Conservation (phyloP, 2,888 invertebrate species). For the Chalcis sispes region DNA sequence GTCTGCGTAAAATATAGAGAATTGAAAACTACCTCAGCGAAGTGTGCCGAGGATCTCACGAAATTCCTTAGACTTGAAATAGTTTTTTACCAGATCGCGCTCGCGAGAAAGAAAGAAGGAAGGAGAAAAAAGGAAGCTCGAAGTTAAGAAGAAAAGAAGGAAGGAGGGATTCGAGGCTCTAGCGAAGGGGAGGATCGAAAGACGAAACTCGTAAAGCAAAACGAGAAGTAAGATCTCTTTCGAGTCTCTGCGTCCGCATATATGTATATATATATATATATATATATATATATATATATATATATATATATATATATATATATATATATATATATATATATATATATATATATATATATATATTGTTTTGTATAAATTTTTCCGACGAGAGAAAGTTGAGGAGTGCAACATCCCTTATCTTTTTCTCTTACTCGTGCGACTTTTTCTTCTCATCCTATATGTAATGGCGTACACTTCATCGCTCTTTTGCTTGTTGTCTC, state of each 20-base stretch:
- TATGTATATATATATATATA: not conserved
- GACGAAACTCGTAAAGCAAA: constrained; percentile 53
- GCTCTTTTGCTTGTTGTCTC: no score
- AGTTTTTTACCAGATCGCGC: constrained; percentile 37
- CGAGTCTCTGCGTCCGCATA: not conserved
- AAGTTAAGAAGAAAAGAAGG: not conserved
- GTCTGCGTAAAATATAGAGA: constrained; percentile 25
- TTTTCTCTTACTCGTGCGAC: no score
- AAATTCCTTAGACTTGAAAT: constrained; percentile 46
- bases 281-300: constrained; percentile 1
- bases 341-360: not conserved
- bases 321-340: constrained; percentile 2
- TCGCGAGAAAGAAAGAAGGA: not conserved
- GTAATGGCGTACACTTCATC: no score
- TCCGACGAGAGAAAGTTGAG: no score
- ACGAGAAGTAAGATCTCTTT: constrained; percentile 11
- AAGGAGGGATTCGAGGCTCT: not conserved
- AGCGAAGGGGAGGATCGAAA: constrained; percentile 10
- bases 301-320: not conserved
- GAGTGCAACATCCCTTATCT: no score
- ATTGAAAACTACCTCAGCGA: not conserved
- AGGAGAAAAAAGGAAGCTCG: not conserved
- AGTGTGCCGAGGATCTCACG: not conserved
- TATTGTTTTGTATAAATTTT: no score
- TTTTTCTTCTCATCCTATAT: no score